Evolutionary conservation across 2,888 invertebrate species (phyloP).

Genomic region (Nomada hirtipes): DNA sequence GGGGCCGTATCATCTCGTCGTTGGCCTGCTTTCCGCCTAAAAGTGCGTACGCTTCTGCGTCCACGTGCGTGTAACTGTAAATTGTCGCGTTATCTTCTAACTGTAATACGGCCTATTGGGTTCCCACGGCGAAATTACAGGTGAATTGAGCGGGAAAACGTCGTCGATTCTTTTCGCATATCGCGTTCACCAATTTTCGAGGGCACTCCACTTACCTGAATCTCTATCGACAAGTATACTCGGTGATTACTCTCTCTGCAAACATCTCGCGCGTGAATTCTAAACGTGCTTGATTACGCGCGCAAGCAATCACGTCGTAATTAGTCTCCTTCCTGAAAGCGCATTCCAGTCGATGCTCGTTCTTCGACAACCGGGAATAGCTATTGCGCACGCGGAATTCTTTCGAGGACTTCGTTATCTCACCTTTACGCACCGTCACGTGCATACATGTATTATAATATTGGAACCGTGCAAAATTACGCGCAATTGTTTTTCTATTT

Average conservation of each 20-base stretch:
- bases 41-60: conserved; percentile 25
- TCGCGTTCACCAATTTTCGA: background rate
- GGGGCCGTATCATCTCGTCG: conserved; percentile 37
- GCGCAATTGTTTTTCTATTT: background rate
- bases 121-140: conserved; percentile 42
- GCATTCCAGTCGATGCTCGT: conserved; percentile 76
- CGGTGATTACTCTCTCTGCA: background rate
- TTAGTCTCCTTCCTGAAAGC: conserved; percentile 76
- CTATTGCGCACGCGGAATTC: conserved; percentile 7
- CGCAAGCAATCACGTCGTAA: conserved; percentile 33
- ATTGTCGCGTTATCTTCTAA: conserved; percentile 71
- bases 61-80: conserved; percentile 68
- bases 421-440: background rate
- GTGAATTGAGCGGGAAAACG: background rate
- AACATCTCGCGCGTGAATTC: conserved; percentile 14
- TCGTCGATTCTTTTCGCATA: background rate
- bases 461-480: no score
- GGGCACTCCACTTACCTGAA: background rate
- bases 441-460: conserved; percentile 1
- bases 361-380: conserved; percentile 53
- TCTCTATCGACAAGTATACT: background rate
- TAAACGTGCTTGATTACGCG: background rate
- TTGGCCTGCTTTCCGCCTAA: conserved; percentile 68
- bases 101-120: conserved; percentile 75
- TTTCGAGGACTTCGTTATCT: conserved; percentile 9